phyloP scores from a whole-genome alignment of 2,888 invertebrate species.

The Agelastica alni region DNA sequence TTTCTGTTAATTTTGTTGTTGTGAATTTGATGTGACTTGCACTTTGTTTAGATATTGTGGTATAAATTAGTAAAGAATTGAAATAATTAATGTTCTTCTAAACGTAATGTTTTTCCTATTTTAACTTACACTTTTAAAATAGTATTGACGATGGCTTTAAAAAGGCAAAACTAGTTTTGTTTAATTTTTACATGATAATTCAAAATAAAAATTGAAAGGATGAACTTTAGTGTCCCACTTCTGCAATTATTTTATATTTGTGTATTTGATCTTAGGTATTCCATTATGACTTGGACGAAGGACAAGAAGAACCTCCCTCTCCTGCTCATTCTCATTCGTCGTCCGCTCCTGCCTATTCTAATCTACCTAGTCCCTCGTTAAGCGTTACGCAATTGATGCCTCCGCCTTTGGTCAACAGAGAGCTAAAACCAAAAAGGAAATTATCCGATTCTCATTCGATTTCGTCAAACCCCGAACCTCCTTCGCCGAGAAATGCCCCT shows the following conservation, averaged over 20 bases:
- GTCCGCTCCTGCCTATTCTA: slow-evolving; percentile 62
- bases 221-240: no score
- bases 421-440: slow-evolving; percentile 74
- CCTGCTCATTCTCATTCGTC: slow-evolving; percentile 59
- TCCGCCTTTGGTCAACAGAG: slow-evolving; percentile 77
- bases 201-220: no score
- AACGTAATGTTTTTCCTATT: no score
- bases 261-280: slow-evolving; percentile 45
- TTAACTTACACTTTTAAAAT: no score
- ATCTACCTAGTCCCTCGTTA: slow-evolving; percentile 62
- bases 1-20: no score
- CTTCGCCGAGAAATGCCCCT: slow-evolving; percentile 58
- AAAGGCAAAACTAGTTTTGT: no score
- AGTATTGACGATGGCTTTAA: no score
- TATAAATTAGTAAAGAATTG: no score
- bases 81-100: no score
- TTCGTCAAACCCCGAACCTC: slow-evolving; percentile 53
- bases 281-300: slow-evolving; percentile 48
- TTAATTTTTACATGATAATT: not conserved
- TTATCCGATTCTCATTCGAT: slow-evolving; percentile 57
- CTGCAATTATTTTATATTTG: no score
- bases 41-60: no score
- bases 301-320: slow-evolving; percentile 56
- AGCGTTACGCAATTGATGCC: slow-evolving; percentile 40
- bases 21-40: no score